A percentile compares a stretch with the other conserved stretches of the same genome.
Conservation (phyloP, 64 coral and sea anemone species). For the Astreopora myriophthalma region DNA sequence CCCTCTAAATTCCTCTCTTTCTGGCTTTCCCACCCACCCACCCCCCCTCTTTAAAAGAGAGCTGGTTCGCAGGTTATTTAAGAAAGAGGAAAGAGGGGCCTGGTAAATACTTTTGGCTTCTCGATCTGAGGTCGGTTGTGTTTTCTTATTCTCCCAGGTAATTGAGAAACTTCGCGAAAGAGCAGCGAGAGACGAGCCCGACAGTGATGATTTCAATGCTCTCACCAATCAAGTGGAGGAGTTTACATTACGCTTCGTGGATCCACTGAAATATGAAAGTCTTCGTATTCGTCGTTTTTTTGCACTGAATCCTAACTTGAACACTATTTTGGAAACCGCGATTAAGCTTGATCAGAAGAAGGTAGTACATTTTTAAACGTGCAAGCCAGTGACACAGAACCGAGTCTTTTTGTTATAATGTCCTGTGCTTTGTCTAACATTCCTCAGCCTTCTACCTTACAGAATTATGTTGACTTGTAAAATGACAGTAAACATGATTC, state of each 20-base stretch:
- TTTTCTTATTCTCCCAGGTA: not conserved
- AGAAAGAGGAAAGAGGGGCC: too few relatives aligned
- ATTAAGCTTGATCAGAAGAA: not conserved
- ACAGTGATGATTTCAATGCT: not conserved
- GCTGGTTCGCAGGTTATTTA: too few relatives aligned
- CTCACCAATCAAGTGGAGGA: not conserved
- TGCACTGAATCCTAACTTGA: not conserved
- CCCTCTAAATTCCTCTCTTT: too few relatives aligned
- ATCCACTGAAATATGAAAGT: not conserved
- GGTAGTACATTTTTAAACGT: not conserved
- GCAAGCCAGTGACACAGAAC: too few relatives aligned
- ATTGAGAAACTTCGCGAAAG: not conserved
- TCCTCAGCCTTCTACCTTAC: too few relatives aligned
- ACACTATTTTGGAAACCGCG: not conserved
- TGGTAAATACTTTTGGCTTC: too few relatives aligned
- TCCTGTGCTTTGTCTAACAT: too few relatives aligned
- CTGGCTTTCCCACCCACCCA: too few relatives aligned
- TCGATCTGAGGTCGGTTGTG: not conserved
- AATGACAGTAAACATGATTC: too few relatives aligned
- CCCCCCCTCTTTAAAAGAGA: too few relatives aligned
- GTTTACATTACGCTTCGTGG: not conserved
- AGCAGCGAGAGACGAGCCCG: not conserved
- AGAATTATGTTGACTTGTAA: too few relatives aligned
- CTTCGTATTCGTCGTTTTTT: not conserved
- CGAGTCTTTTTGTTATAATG: not conserved